These are phyloP conservation scores for Porites cylindrica DNA, from an alignment of 92 coral and sea anemone species.

Conservation along the genomic window DNA sequence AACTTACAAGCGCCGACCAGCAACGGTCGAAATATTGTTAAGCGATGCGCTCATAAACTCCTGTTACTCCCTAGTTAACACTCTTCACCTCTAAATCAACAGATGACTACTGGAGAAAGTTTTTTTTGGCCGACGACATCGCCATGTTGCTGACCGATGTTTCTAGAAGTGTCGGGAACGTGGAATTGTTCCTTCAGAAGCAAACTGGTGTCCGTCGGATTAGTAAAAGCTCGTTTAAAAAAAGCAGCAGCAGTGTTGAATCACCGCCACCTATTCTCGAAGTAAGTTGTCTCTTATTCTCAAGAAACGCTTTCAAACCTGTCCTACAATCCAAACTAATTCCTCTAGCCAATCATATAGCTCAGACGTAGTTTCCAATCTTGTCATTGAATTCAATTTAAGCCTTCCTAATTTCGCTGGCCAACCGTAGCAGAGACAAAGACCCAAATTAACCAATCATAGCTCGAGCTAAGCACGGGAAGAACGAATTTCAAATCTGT, in stretches of 20 bases:
- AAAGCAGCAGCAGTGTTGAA: conserved; percentile 37
- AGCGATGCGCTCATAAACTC: background rate
- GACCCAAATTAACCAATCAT: too few species aligned
- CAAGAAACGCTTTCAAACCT: background rate
- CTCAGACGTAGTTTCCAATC: too few species aligned
- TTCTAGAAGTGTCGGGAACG: conserved; percentile 82
- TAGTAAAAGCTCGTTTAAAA: conserved; percentile 66
- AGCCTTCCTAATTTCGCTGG: too few species aligned
- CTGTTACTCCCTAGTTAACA: too few species aligned
- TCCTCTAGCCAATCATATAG: too few species aligned
- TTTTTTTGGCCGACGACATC: conserved; percentile 93
- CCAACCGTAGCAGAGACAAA: too few species aligned
- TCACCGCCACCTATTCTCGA: conserved; percentile 68
- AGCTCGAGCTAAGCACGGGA: too few species aligned
- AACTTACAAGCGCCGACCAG: background rate
- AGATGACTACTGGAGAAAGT: conserved; percentile 98
- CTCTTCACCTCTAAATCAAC: conserved; percentile 20
- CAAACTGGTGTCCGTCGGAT: conserved; percentile 34
- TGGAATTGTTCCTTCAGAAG: conserved; percentile 77
- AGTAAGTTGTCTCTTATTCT: conserved; percentile 27
- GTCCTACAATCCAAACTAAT: too few species aligned
- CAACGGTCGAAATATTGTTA: background rate
- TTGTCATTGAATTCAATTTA: too few species aligned
- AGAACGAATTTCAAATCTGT: background rate
- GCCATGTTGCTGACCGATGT: conserved; percentile 98